Base-by-base conservation (phyloP, 2,113 vertebrate genomes). In the Phylloscopus whistleri region DNA sequence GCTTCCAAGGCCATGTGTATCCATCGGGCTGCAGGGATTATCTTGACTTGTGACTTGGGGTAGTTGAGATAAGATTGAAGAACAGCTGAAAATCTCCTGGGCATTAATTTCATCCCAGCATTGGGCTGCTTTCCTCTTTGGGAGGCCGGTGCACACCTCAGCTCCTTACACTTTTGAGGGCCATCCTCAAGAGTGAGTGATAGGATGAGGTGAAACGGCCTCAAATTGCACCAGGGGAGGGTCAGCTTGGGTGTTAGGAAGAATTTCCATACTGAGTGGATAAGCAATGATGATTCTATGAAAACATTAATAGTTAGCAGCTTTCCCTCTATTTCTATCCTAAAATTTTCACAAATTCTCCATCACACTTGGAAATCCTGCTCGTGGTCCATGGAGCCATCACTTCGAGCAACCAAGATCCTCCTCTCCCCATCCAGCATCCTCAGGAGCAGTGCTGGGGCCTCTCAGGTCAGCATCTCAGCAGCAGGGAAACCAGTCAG, bases 331-430 rank as follows among this genome's bases (percentile, higher is more conserved):
- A 1, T 91, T 78, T 64, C 24, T 68, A 5, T 16, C 41, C 70
- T 48, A 30, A 33, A 48, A 82, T 39, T 69, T 10, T 26, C 24
- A 35, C 52, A 10, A 44, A 37, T 80, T 46, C 46, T 33, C 12
- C 5, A 46, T 18, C n/a, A 35, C 31, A 7, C 13, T 35, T 72
- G 56, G 33, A 39, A 69, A 81, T 48, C 10, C 44, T 30, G 15
- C 35, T 22, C 0, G 4, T 49, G 58, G 19, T 3, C 1, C n/a
- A 2, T 2, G 35, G 58, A 83, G 20, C 62, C 67, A 3, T 20
- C 4, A 7, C n/a, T 9, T 10, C 0, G 2, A 24, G 24, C 0
- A 0, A 4, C 5, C 1, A 5, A 5, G 22, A 28, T 39, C 2
- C 46, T 52, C 16, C 28, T 58, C 39, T 43, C 16, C 33, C 8